These are phyloP conservation scores for Forbesichthys agassizii DNA, from an alignment of 2,113 vertebrate genomes.

Conservation along the genomic window DNA sequence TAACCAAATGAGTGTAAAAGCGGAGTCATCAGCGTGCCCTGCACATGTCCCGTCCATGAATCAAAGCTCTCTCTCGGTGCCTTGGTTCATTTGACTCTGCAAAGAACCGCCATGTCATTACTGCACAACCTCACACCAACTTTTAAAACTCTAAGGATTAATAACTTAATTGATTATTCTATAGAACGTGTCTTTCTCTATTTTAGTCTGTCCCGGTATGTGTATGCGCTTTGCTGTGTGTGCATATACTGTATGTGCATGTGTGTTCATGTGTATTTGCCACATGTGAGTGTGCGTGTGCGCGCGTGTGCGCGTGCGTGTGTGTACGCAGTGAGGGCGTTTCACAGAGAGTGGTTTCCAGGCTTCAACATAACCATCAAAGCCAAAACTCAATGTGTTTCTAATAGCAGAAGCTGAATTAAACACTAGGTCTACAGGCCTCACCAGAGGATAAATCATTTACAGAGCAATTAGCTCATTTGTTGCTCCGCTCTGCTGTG, in stretches of 20 bases:
- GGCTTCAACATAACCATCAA: slow-evolving; percentile 69
- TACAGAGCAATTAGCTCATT: slow-evolving; percentile 78
- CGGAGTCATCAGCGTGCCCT: slow-evolving; percentile 53
- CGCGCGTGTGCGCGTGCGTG: background rate
- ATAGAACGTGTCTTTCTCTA: slow-evolving; percentile 47
- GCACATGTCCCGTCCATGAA: slow-evolving; percentile 43
- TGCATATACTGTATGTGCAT: slow-evolving; percentile 8
- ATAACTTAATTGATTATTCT: slow-evolving; percentile 67
- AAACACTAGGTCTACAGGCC: slow-evolving; percentile 67
- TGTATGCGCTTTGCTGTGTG: background rate
- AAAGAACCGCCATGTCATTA: slow-evolving; percentile 58
- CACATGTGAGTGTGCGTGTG: background rate
- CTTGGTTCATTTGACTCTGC: slow-evolving; percentile 54
- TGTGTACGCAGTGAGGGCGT: slow-evolving; percentile 48
- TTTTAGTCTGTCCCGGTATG: background rate
- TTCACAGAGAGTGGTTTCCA: slow-evolving; percentile 68
- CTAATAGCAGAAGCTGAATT: slow-evolving; percentile 73
- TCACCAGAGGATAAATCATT: slow-evolving; percentile 75
- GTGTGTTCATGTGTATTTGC: background rate
- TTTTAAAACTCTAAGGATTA: slow-evolving; percentile 61
- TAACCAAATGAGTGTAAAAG: slow-evolving; percentile 58
- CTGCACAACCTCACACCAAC: slow-evolving; percentile 45
- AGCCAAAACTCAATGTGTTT: slow-evolving; percentile 72
- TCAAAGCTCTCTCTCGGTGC: slow-evolving; percentile 47
- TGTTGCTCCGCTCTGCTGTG: slow-evolving; percentile 66